Base-by-base conservation (phyloP, 2,888 invertebrate species). In the Yponomeuta evonymella region DNA sequence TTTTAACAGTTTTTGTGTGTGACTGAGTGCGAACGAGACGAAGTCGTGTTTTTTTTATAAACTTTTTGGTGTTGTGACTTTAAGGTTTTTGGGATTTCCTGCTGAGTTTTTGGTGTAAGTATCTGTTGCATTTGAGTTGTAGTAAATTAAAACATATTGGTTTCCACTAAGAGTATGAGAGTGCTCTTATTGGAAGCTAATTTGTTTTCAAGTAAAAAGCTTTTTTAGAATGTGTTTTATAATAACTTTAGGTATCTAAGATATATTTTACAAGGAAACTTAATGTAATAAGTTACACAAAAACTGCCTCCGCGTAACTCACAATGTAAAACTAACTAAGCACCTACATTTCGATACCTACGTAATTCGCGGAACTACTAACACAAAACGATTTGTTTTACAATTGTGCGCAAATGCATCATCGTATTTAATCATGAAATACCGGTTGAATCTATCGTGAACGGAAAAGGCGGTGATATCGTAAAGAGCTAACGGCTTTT, bases 61-160 rank as follows among this genome's bases (percentile, higher is more conserved):
- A 64, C 30, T 64, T 67, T 79, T 79, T 76, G 79, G 67, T 79
- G 76, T 77, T 75, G 75, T 75, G 80, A 80, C 80, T 75, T 80
- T 79, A 81, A 81, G 81, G 79, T 79, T 80, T 64, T 64, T 29
- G 30, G 51, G 51, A 58, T 58, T 58, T 58, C 51, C 51, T 58
- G 51, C 51, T 5, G 43, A 5, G 29, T 64, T 23, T 64, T 64
- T 64, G 29, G 15, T 58, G 51, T 58, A 58, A 64, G 29, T 64
- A 11, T 58, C 51, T 15, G 5, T 58, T 58, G 15, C 64, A 64
- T 64, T 23, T 64, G 64, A 23, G 64, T 29, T 64, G 15, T 64
- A 29, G 29, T 64, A 8, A 43, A 8, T 43, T 8, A 43, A 43
- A 43, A 43, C 43, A 1, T 8, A 43, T 43, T 43, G 43, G 43